Conservation (phyloP, 1,140 invertebrate species). For the Polypedilum vanderplanki region DNA sequence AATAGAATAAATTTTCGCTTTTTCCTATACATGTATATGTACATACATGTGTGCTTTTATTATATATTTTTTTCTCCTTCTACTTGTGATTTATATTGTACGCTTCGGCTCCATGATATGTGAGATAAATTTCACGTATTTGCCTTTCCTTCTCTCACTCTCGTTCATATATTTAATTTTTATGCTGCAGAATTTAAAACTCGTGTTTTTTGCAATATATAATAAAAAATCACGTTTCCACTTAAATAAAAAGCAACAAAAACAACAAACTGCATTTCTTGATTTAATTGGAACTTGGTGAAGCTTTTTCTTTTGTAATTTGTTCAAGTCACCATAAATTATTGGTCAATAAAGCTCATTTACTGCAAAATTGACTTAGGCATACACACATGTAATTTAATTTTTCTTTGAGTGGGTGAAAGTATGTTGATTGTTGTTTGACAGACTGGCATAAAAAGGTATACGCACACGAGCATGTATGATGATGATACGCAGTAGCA, state of each 20-base stretch:
- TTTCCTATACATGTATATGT: too few relatives aligned
- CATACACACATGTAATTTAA: background rate
- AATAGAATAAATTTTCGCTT: constrained; percentile 24
- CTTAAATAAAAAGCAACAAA: background rate
- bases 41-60: too few relatives aligned
- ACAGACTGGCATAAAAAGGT: constrained; percentile 8
- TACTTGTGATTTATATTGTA: constrained; percentile 18
- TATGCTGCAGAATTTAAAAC: background rate
- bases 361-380: background rate
- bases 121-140: constrained; percentile 8
- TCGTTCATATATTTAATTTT: background rate
- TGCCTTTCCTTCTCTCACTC: background rate
- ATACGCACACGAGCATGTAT: background rate
- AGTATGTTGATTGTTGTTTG: background rate
- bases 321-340: background rate
- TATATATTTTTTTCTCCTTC: background rate
- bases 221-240: background rate
- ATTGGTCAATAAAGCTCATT: background rate
- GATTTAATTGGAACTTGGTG: background rate
- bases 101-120: background rate
- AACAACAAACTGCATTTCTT: background rate
- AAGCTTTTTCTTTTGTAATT: background rate
- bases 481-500: background rate
- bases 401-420: background rate
- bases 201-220: background rate